Base-by-base conservation (phyloP, 2,888 invertebrate species). In the Allophyes oxyacanthae region DNA sequence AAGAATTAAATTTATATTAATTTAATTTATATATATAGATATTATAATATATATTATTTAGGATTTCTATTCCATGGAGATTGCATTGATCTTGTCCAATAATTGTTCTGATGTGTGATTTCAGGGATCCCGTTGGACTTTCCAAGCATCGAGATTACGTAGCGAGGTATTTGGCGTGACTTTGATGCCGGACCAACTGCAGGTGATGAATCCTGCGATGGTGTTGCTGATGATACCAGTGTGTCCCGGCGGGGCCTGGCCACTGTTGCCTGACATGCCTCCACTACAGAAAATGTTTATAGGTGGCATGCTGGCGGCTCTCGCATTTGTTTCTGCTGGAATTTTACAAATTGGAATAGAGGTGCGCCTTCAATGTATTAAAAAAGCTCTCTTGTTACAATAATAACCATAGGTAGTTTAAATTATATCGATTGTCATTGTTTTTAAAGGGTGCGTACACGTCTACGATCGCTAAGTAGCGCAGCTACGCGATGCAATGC, bases 151-250 rank as follows among this genome's bases (percentile, higher is more conserved):
- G 0, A 92, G 95, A 52, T 95, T 97, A 90, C 94, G 96, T 50
- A 96, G 96, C 25, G 93, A 94, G 67, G 83, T 96, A 9, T 85
- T 91, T 15, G 94, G 93, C 0, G 65, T 91, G 6, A 88, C 94
- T n/a, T 87, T 95, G 45, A 92, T 95, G 84, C 97, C 98, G 0
- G 98, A 98, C 81, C 97, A 98, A 89, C 95, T 98, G 90, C 97
- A 97, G 76, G 96, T 97, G 28, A 92, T 97, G 77, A 97, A 97
- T 84, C 97, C 97, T 0, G 94, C 95, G 0, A 94, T 97, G 83
- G 96, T 97, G 11, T 88, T 97, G 15, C 67, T 96, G 5, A 91
- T 97, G 83, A 97, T 97, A 48, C 97, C 97, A 0, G 75, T 95
- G 13, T 96, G 96, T 48, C 93, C 92, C 0, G 92, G 93, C 0